Evolutionary conservation across 1,140 invertebrate genomes (phyloP).

Genomic region (Halictus rubicundus): DNA sequence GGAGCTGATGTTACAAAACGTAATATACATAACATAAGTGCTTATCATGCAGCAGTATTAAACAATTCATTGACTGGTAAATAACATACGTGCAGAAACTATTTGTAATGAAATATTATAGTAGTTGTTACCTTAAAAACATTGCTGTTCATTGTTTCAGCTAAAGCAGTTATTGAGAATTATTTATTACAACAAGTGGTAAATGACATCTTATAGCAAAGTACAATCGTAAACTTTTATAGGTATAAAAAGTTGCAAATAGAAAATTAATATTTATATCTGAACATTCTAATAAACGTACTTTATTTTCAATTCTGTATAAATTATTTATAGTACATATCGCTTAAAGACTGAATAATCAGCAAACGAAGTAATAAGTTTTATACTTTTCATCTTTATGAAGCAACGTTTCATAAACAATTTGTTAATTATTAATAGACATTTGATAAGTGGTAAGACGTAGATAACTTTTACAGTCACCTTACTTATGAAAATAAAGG

Average conservation of each 20-base stretch:
- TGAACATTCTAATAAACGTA: constrained; percentile 14
- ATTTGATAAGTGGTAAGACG: neutral
- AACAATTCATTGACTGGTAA: constrained; percentile 82
- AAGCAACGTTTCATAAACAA: constrained; percentile 9
- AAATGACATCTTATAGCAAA: constrained; percentile 57
- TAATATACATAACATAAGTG: constrained; percentile 90
- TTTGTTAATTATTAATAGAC: constrained; percentile 22
- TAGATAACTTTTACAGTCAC: neutral
- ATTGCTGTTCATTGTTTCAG: constrained; percentile 63
- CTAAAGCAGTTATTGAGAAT: constrained; percentile 80
- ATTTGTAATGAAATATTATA: neutral
- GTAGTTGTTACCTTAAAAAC: constrained; percentile 5
- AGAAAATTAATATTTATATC: constrained; percentile 20
- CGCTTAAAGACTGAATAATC: constrained; percentile 1
- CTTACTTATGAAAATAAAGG: constrained; percentile 10
- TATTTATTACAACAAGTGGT: constrained; percentile 75
- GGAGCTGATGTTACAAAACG: constrained; percentile 89
- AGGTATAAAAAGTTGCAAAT: constrained; percentile 5
- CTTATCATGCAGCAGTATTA: constrained; percentile 89
- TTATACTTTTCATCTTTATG: constrained; percentile 23
- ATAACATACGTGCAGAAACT: constrained; percentile 17
- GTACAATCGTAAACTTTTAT: constrained; percentile 8
- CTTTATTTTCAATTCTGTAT: constrained; percentile 27
- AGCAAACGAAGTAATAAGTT: constrained; percentile 18
- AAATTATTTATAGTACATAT: constrained; percentile 30